Percentiles rank a stretch among this genome's conserved stretches.
phyloP scores from a whole-genome alignment of 1,140 invertebrate species.

The Ceratosolen solmsi region DNA sequence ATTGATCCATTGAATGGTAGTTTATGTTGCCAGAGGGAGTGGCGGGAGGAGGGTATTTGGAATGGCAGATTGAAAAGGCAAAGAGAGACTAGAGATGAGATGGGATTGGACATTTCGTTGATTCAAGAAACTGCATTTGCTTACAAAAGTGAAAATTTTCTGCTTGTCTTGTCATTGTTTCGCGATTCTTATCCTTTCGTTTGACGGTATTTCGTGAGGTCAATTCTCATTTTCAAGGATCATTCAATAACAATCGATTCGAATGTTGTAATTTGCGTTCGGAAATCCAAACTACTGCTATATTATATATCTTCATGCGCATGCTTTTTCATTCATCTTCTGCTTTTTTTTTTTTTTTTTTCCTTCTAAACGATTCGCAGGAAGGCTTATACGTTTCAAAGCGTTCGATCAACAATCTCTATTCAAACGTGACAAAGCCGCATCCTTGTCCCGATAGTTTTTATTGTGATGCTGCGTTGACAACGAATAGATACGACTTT shows the following conservation, averaged over 20 bases:
- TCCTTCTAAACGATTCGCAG: too few relatives aligned
- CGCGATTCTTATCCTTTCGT: background rate
- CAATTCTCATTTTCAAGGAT: too few relatives aligned
- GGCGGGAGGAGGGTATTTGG: background rate
- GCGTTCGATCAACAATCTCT: background rate
- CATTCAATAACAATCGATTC: background rate
- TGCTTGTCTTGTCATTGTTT: background rate
- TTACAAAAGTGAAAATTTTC: background rate
- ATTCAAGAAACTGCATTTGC: background rate
- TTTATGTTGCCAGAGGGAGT: conserved; percentile 11
- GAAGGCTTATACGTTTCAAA: background rate
- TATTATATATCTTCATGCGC: background rate
- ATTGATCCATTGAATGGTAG: conserved; percentile 52
- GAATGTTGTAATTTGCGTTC: background rate
- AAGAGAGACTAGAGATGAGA: background rate
- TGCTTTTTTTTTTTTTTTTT: too few relatives aligned
- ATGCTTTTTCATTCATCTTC: too few relatives aligned
- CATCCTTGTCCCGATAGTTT: background rate
- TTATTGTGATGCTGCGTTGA: background rate
- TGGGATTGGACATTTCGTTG: background rate
- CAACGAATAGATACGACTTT: background rate
- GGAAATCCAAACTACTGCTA: background rate
- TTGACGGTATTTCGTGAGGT: background rate
- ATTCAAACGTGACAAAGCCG: background rate
- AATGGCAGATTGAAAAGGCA: background rate